A percentile compares a stretch with the other conserved stretches of the same genome.
Evolutionary conservation across 1,140 invertebrate genomes (phyloP).

Genomic region (Tribolium madens): DNA sequence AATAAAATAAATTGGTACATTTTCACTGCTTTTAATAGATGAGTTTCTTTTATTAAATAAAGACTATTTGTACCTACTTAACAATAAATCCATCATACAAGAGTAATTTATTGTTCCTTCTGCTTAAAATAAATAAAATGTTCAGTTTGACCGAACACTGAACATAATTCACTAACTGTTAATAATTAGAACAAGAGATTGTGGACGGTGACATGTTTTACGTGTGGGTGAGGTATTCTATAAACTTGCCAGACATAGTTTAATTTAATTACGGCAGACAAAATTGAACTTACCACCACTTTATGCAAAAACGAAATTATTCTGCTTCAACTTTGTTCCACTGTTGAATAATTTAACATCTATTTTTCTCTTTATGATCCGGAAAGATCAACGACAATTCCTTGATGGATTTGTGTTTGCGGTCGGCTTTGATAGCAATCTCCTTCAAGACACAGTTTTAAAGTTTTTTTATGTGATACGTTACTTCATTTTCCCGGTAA

Average conservation of each 20-base stretch:
- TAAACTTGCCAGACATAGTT: neutral
- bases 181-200: neutral
- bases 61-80: neutral
- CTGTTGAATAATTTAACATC: no score
- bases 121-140: no score
- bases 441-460: neutral
- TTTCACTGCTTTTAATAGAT: neutral
- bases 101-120: no score
- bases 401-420: neutral
- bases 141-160: neutral
- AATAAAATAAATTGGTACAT: neutral
- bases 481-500: slow-evolving; percentile 4
- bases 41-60: neutral
- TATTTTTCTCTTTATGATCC: no score
- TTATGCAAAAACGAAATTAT: no score
- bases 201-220: neutral
- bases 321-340: no score
- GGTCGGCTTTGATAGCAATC: neutral
- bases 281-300: neutral
- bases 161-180: neutral
- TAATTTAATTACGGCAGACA: neutral
- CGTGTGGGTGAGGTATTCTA: neutral
- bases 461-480: no score
- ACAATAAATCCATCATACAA: no score
- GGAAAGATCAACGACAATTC: neutral